These are phyloP conservation scores for Anarrhichthys ocellatus DNA, from an alignment of 2,113 vertebrate genomes.

Conservation along the genomic window DNA sequence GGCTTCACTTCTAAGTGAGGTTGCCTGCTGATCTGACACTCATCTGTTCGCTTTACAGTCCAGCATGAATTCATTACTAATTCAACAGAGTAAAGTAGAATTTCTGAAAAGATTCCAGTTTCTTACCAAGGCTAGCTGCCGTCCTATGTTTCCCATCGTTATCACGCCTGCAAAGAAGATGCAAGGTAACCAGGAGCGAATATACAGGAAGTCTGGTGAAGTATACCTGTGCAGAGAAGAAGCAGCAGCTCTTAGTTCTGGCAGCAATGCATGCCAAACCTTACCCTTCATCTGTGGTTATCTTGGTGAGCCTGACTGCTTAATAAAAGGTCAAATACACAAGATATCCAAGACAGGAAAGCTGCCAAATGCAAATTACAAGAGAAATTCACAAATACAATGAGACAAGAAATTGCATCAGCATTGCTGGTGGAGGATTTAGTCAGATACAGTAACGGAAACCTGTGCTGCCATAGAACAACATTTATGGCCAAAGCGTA, in stretches of 20 bases:
- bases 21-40: background rate
- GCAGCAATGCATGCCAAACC: background rate
- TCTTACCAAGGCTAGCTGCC: conserved; percentile 94
- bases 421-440: background rate
- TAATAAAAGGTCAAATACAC: background rate
- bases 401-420: background rate
- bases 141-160: conserved; percentile 97
- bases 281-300: background rate
- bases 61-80: background rate
- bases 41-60: background rate
- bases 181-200: conserved; percentile 96
- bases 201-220: conserved; percentile 95
- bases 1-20: background rate
- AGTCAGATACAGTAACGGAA: background rate
- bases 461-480: background rate
- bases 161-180: conserved; percentile 99
- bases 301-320: background rate
- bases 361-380: background rate
- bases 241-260: background rate
- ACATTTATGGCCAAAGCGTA: background rate
- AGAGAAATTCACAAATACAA: background rate
- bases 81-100: background rate
- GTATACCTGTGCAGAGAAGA: conserved; percentile 86
- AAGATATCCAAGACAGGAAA: background rate
- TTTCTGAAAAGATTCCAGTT: background rate